A percentile compares a stretch with the other conserved stretches of the same genome.
These are phyloP conservation scores for Beroe forskalii DNA, from an alignment of 37 sponge, comb jelly and placozoan genomes.

Conservation along the genomic window DNA sequence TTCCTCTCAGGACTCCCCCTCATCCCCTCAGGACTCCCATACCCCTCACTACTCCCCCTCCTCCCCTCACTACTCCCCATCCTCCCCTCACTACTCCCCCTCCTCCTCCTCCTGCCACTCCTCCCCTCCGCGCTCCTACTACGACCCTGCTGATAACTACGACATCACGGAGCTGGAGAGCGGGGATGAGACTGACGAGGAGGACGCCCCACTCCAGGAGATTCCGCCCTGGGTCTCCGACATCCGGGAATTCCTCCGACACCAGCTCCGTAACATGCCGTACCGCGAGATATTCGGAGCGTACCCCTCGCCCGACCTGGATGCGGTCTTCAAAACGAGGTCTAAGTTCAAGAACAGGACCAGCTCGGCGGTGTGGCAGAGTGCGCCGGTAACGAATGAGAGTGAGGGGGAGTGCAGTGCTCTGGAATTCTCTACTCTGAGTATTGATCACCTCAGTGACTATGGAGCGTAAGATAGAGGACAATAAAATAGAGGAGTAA, in stretches of 20 bases:
- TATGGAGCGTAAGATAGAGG: too few species aligned
- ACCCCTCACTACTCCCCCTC: conserved; percentile 18
- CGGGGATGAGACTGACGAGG: conserved; percentile 33
- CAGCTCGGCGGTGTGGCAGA: conserved; percentile 25
- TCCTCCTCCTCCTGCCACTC: neutral
- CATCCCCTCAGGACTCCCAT: neutral
- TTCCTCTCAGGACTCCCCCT: neutral
- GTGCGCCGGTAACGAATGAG: neutral
- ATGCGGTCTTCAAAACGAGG: neutral
- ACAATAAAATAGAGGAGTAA: too few species aligned
- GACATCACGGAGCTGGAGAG: neutral
- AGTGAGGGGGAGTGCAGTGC: neutral
- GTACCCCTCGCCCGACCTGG: conserved; percentile 28
- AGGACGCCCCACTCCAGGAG: neutral
- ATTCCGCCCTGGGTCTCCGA: conserved; percentile 47
- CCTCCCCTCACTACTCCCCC: neutral
- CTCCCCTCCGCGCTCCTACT: conserved; percentile 3
- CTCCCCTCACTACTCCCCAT: neutral
- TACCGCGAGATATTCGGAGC: neutral
- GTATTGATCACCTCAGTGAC: conserved; percentile 15
- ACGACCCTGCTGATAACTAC: conserved; percentile 53
- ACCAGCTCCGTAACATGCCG: neutral
- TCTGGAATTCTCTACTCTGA: conserved; percentile 10
- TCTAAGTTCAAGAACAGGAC: conserved; percentile 24
- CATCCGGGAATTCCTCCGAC: neutral